phyloP scores from a whole-genome alignment of 2,797 vertebrate genomes.

The Phalanger gymnotis region DNA sequence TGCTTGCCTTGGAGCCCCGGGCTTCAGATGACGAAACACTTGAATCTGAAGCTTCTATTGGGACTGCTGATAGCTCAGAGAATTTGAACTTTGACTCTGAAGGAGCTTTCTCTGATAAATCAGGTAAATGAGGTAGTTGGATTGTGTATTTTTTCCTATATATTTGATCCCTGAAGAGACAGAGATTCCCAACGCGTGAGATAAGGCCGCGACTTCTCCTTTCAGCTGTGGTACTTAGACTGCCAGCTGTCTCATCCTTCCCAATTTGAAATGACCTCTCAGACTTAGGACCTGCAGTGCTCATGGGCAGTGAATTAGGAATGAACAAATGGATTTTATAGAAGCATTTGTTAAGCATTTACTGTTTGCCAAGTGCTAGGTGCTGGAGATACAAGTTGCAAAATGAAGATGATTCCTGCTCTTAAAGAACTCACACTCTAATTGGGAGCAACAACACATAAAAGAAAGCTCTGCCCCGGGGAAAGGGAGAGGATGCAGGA shows the following conservation, averaged over 20 bases:
- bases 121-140: conserved; percentile 84
- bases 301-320: background rate
- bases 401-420: background rate
- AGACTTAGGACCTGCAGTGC: background rate
- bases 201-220: background rate
- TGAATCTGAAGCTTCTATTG: conserved; percentile 97
- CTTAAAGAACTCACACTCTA: background rate
- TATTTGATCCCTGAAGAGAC: background rate
- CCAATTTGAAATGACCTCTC: background rate
- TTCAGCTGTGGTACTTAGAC: background rate
- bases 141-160: background rate
- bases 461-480: background rate
- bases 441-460: background rate
- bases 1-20: conserved; percentile 94
- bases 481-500: background rate
- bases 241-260: background rate
- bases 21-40: conserved; percentile 98
- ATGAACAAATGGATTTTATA: background rate
- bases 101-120: conserved; percentile 90
- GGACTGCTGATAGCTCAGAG: conserved; percentile 97
- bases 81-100: conserved; percentile 96
- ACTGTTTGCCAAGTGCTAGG: background rate
- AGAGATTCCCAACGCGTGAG: background rate
- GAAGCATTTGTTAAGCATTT: background rate
- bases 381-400: background rate